These are phyloP conservation scores for Trogon melanurus DNA, from an alignment of 2,113 vertebrate genomes.

Conservation along the genomic window DNA sequence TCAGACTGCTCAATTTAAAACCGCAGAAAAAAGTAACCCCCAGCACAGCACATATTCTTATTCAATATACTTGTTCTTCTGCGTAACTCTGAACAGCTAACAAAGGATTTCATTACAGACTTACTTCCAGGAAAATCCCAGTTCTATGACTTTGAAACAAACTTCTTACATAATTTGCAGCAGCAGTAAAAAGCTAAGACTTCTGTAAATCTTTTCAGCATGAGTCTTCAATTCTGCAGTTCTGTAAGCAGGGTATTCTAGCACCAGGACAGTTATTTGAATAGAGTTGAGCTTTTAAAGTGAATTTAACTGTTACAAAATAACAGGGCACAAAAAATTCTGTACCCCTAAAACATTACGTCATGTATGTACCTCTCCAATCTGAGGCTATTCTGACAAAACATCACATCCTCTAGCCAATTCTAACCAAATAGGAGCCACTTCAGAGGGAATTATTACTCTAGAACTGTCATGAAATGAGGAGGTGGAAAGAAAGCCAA, in stretches of 20 bases:
- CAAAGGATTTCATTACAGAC: slow-evolving; percentile 1
- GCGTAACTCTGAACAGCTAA: not conserved
- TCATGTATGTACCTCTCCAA: not conserved
- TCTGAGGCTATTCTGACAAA: not conserved
- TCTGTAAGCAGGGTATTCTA: not conserved
- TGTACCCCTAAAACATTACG: not conserved
- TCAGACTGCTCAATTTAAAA: slow-evolving; percentile 58
- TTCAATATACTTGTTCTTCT: not conserved
- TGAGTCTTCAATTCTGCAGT: not conserved
- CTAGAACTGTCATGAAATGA: not conserved
- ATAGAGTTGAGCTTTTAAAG: not conserved
- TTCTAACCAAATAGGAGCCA: not conserved
- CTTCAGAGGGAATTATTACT: not conserved
- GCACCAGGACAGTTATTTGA: not conserved
- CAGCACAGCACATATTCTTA: not conserved
- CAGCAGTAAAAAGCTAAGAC: not conserved
- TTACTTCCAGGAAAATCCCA: slow-evolving; percentile 19
- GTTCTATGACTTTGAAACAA: not conserved
- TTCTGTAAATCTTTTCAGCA: not conserved
- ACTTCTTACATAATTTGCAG: not conserved
- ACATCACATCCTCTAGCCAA: not conserved
- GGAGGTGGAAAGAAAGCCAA: not conserved
- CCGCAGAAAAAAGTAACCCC: not conserved
- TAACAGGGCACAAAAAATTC: not conserved
- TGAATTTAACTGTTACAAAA: not conserved